Evolutionary conservation across 2,888 invertebrate genomes (phyloP).

Genomic region (Drosophila diplacantha): DNA sequence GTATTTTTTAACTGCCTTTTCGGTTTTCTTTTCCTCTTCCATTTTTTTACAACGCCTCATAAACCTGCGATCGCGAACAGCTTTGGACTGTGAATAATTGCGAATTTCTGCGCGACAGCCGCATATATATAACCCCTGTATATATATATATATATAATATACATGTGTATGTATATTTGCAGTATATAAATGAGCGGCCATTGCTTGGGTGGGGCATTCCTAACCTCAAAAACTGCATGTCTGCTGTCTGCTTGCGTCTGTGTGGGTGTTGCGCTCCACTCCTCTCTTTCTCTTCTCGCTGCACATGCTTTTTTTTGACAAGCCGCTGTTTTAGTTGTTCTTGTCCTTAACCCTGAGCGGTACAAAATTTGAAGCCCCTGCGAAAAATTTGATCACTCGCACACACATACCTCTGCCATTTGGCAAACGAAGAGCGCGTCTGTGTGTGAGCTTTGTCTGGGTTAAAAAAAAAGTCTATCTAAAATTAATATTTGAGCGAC

Average conservation of each 20-base stretch:
- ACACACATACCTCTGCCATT: slow-evolving; percentile 18
- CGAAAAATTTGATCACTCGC: slow-evolving; percentile 37
- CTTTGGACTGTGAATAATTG: slow-evolving; percentile 71
- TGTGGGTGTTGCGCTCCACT: slow-evolving; percentile 44
- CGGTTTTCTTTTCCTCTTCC: slow-evolving; percentile 27
- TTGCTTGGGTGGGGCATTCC: slow-evolving; percentile 74
- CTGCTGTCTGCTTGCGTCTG: slow-evolving; percentile 47
- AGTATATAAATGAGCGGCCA: slow-evolving; percentile 53
- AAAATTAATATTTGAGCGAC: slow-evolving; percentile 73
- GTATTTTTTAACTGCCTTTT: slow-evolving; percentile 62
- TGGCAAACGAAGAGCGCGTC: slow-evolving; percentile 23
- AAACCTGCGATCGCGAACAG: slow-evolving; percentile 64
- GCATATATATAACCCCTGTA: slow-evolving; percentile 32
- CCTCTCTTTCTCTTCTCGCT: slow-evolving; percentile 27
- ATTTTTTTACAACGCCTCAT: slow-evolving; percentile 61
- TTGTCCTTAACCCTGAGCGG: slow-evolving; percentile 62
- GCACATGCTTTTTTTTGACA: slow-evolving; percentile 58
- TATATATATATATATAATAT: slow-evolving; percentile 21
- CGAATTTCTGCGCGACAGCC: slow-evolving; percentile 64
- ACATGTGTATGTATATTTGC: slow-evolving; percentile 36
- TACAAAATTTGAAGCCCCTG: slow-evolving; percentile 28
- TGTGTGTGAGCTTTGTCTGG: slow-evolving; percentile 52
- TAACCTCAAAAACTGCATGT: slow-evolving; percentile 67
- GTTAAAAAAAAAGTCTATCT: slow-evolving; percentile 52
- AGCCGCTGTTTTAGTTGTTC: slow-evolving; percentile 33